Conservation (phyloP, 1,140 invertebrate species). For the Drosophila navojoa region DNA sequence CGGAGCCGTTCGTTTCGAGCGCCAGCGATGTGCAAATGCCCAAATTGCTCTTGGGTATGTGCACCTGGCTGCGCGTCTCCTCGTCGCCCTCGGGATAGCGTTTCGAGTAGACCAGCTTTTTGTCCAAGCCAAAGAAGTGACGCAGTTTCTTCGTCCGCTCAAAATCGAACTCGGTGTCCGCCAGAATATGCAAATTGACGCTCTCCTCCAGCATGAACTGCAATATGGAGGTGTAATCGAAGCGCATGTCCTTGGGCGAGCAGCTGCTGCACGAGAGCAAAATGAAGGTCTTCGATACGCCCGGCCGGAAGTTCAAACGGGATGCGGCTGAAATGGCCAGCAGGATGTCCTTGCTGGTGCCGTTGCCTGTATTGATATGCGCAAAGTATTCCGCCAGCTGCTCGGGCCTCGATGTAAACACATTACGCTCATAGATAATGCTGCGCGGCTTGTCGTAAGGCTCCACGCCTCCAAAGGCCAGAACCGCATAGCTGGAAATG, state of each 20-base stretch:
- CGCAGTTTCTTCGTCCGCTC: conserved; percentile 89
- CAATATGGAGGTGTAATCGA: conserved; percentile 91
- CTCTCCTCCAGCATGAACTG: conserved; percentile 91
- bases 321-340: conserved; percentile 90
- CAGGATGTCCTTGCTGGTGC: conserved; percentile 88
- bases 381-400: conserved; percentile 70
- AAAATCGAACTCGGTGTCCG: conserved; percentile 90
- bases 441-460: conserved; percentile 89
- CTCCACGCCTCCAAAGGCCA: conserved; percentile 91
- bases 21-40: conserved; percentile 92
- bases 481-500: conserved; percentile 88
- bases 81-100: conserved; percentile 89
- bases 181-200: conserved; percentile 92
- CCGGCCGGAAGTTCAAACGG: conserved; percentile 91
- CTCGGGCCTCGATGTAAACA: conserved; percentile 87
- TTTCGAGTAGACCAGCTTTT: conserved; percentile 89
- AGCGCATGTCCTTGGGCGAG: conserved; percentile 88
- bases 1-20: conserved; percentile 91
- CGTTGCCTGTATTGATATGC: conserved; percentile 85
- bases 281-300: conserved; percentile 92
- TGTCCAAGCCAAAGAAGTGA: conserved; percentile 92
- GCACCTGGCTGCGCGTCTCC: conserved; percentile 89
- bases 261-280: conserved; percentile 92
- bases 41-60: conserved; percentile 89
- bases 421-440: conserved; percentile 87